A percentile compares a stretch with the other conserved stretches of the same genome.
These are phyloP conservation scores for Sigmodon hispidus DNA, from an alignment of 2,113 vertebrate species.

Conservation along the genomic window DNA sequence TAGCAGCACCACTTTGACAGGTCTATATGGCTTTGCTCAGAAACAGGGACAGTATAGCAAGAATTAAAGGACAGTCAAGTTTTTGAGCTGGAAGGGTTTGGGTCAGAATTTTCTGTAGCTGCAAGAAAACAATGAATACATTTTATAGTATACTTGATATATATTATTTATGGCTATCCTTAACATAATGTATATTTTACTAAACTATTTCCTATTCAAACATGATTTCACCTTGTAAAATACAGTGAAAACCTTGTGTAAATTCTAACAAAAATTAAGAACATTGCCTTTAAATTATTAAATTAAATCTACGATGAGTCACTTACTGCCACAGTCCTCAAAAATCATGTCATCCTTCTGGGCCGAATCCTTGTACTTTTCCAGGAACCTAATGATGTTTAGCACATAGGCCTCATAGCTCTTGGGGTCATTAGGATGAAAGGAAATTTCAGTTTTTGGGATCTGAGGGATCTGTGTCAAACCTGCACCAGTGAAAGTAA, in stretches of 20 bases:
- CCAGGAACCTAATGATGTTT: slow-evolving; percentile 84
- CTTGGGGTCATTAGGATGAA: slow-evolving; percentile 36
- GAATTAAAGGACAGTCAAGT: background rate
- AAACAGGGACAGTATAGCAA: background rate
- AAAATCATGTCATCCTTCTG: slow-evolving; percentile 84
- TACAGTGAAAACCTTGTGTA: slow-evolving; percentile 10
- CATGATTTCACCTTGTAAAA: background rate
- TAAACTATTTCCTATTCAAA: slow-evolving; percentile 17
- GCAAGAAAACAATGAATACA: background rate
- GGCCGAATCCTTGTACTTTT: slow-evolving; percentile 59
- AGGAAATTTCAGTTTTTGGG: slow-evolving; percentile 91
- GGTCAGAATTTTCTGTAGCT: background rate
- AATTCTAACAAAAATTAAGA: slow-evolving; percentile 6
- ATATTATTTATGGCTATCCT: background rate
- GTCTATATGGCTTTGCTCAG: background rate
- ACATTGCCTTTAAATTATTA: background rate
- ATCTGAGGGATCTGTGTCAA: slow-evolving; percentile 87
- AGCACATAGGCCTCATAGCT: slow-evolving; percentile 80
- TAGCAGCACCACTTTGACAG: background rate
- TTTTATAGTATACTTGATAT: background rate
- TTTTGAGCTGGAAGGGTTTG: background rate
- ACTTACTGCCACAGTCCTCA: slow-evolving; percentile 92
- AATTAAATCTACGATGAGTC: background rate
- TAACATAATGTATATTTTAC: background rate
- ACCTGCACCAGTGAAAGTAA: slow-evolving; percentile 78